These are phyloP conservation scores for Malurus elegans DNA, from an alignment of 2,113 vertebrate genomes.

Conservation along the genomic window DNA sequence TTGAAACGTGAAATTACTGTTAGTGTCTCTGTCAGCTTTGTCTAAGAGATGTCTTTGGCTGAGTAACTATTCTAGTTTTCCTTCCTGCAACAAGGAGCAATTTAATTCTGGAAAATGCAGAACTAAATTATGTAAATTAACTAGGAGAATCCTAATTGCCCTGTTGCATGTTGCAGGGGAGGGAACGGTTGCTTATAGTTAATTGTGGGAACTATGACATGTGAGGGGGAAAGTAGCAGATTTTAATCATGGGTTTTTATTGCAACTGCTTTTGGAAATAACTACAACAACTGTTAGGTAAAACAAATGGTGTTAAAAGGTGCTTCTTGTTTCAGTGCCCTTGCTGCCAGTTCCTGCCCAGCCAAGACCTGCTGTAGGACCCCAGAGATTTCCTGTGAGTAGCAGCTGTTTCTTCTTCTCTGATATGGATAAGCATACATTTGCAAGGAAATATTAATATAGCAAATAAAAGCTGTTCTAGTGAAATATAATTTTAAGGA, in stretches of 20 bases:
- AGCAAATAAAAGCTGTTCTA: constrained; percentile 76
- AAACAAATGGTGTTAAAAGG: constrained; percentile 52
- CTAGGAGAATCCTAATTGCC: constrained; percentile 30
- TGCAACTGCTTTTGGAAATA: neutral
- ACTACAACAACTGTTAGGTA: neutral
- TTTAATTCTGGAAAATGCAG: constrained; percentile 35
- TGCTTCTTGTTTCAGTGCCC: constrained; percentile 86
- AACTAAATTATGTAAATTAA: constrained; percentile 43
- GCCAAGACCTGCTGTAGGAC: constrained; percentile 90
- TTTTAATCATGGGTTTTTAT: neutral
- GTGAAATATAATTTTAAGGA: constrained; percentile 78
- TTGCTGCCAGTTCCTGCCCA: constrained; percentile 94
- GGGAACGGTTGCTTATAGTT: neutral
- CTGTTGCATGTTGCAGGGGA: constrained; percentile 45
- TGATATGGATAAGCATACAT: constrained; percentile 73
- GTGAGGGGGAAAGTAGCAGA: neutral
- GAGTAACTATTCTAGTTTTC: neutral
- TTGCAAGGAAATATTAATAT: constrained; percentile 79
- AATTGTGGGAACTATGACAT: constrained; percentile 13
- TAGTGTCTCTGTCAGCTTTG: constrained; percentile 4
- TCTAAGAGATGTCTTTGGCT: neutral
- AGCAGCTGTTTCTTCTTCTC: constrained; percentile 79
- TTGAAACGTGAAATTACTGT: neutral
- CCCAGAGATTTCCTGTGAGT: constrained; percentile 98
- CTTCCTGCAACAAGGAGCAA: neutral